Conservation (phyloP, 2,888 invertebrate genomes). For the Nomada ferruginata region DNA sequence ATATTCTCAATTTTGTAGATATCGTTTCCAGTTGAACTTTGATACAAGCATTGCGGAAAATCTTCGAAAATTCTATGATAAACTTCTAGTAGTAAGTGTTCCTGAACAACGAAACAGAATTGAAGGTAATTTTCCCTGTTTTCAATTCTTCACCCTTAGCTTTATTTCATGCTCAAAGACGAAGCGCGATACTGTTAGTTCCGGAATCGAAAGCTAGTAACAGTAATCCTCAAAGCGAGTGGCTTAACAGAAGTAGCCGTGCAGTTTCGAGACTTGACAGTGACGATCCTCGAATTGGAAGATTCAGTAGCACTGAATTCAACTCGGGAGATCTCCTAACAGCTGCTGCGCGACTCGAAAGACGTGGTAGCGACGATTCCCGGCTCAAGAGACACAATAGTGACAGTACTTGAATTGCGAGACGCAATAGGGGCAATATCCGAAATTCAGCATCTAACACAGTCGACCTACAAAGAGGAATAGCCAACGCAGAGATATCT, state of each 20-base stretch:
- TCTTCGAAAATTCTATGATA: too few species aligned
- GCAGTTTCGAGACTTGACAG: neutral
- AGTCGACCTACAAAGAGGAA: neutral
- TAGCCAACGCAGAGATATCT: neutral
- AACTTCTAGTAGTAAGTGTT: too few species aligned
- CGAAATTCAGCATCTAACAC: neutral
- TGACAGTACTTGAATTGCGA: conserved; percentile 3
- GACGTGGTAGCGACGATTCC: neutral
- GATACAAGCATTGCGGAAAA: too few species aligned
- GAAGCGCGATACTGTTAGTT: neutral
- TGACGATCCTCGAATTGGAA: neutral
- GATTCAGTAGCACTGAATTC: neutral
- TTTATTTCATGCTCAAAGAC: too few species aligned
- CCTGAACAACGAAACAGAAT: too few species aligned
- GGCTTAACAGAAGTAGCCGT: neutral
- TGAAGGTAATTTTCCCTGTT: too few species aligned
- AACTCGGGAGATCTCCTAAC: conserved; percentile 1
- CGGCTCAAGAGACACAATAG: neutral
- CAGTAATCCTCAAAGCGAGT: neutral
- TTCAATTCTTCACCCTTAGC: too few species aligned
- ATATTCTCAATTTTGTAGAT: too few species aligned
- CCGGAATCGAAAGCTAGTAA: neutral
- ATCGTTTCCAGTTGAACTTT: too few species aligned
- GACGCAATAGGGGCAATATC: conserved; percentile 22
- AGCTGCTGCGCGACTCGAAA: neutral